Evolutionary conservation across 2,888 invertebrate species (phyloP), one percentile per base, ranked within the genome.

Genomic region (Bugulina stolonifera): DNA sequence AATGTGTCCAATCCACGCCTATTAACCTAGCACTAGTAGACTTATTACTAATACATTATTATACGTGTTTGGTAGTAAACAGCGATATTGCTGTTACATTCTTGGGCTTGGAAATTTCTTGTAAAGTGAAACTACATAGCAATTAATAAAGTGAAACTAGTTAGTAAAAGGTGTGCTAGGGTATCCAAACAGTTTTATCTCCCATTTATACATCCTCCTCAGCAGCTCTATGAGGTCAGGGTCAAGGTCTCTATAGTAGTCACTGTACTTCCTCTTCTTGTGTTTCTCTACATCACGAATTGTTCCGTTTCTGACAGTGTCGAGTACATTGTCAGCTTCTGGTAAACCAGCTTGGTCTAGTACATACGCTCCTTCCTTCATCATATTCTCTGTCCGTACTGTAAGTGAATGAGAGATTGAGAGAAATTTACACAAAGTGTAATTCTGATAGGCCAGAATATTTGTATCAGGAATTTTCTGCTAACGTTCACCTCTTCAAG

Each of bases 321-420:
- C 14, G 10, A 64, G 32, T 14, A 64, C 32, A 2, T 34, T n/a
- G 2, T 27, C n/a, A 5, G 64, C 29, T 2, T 25, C 32, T 5
- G 22, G 5, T 64, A 64, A 18, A 27, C 64, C 64, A 14, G 64
- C 64, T n/a, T 64, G 27, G 2, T 32, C 32, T 27, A 64, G 10
- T 10, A 64, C 64, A 32, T 64, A 64, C 27, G 64, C 64, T 14
- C 64, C 64, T 32, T 64, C 64, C 64, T 64, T 34, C 32, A 64
- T 64, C 64, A 64, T 64, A 27, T 64, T 64, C 34, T 64, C 64
- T 64, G 64, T 64, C 18, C 64, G 64, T 3, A 64, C 64, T 64
- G 32, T 10, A 32, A 64, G 3, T 29, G 10, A 64, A 64, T 43
- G 18, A n/a, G n/a, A n/a, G n/a, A n/a, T n/a, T n/a, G n/a, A n/a